Evolutionary conservation across 2,888 invertebrate species (phyloP).

Genomic region (Synergus umbraculus): DNA sequence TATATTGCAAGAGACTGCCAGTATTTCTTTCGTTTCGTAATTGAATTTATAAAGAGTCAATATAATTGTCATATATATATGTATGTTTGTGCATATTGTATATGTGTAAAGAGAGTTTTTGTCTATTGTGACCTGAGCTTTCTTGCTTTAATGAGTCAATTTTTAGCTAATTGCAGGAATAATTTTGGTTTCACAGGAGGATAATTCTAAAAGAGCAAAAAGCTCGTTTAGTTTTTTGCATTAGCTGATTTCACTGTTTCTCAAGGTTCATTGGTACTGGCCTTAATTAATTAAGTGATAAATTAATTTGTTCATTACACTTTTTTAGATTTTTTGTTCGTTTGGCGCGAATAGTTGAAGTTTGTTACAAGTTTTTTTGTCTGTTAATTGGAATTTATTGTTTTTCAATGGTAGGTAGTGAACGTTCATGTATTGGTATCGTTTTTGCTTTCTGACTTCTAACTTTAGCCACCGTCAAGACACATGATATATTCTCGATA

Average conservation of each 20-base stretch:
- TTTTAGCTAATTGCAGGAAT: not conserved
- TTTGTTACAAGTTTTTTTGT: not conserved
- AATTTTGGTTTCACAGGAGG: not conserved
- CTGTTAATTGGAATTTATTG: too few species aligned
- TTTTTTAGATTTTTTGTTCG: not conserved
- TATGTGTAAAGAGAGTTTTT: too few species aligned
- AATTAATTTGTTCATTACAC: not conserved
- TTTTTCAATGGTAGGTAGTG: too few species aligned
- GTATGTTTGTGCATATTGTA: too few species aligned
- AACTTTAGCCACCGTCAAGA: too few species aligned
- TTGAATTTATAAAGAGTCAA: not conserved
- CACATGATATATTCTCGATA: too few species aligned
- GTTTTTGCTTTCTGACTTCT: not conserved
- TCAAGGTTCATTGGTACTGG: too few species aligned
- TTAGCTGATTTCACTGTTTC: too few species aligned
- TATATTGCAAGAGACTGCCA: not conserved
- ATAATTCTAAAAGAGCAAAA: slow-evolving; percentile 8
- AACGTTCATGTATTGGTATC: too few species aligned
- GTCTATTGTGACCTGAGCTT: too few species aligned
- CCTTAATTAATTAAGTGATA: not conserved
- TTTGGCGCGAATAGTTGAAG: not conserved
- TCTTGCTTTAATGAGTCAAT: not conserved
- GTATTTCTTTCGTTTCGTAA: not conserved
- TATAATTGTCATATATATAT: not conserved
- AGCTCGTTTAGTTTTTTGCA: not conserved